These are phyloP conservation scores for Psammodynastes pulverulentus DNA, from an alignment of 2,113 vertebrate species.

Conservation along the genomic window DNA sequence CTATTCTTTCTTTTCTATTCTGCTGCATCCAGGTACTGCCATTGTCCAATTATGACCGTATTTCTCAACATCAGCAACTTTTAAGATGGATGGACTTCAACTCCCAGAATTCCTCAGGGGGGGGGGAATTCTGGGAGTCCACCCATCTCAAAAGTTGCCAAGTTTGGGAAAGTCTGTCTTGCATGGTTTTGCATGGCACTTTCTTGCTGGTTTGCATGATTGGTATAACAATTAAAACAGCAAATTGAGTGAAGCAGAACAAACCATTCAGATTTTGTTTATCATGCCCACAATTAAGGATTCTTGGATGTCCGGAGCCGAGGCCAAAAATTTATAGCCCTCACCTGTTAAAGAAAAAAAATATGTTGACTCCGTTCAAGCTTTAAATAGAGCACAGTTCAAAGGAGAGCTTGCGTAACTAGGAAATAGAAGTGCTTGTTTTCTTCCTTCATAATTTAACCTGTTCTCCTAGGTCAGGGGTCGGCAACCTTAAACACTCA, in stretches of 20 bases:
- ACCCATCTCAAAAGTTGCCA: not conserved
- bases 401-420: not conserved
- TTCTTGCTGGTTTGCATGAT: not conserved
- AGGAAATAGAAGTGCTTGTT: not conserved
- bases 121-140: not conserved
- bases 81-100: not conserved
- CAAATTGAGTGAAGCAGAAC: not conserved
- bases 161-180: not conserved
- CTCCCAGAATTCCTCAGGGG: not conserved
- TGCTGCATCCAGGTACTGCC: not conserved
- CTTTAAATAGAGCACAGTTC: not conserved
- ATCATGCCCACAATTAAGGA: not conserved
- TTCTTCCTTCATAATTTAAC: not conserved
- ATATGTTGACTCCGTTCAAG: not conserved
- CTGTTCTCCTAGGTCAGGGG: not conserved
- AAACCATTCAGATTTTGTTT: not conserved
- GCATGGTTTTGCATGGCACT: not conserved
- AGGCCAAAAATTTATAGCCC: not conserved
- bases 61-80: not conserved
- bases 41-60: not conserved
- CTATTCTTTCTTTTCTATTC: not conserved
- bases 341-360: not conserved
- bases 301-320: not conserved
- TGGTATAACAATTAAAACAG: not conserved
- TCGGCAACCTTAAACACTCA: too few species aligned